phyloP scores from a whole-genome alignment of 2,888 invertebrate species.

The Monoplex corrugatus region DNA sequence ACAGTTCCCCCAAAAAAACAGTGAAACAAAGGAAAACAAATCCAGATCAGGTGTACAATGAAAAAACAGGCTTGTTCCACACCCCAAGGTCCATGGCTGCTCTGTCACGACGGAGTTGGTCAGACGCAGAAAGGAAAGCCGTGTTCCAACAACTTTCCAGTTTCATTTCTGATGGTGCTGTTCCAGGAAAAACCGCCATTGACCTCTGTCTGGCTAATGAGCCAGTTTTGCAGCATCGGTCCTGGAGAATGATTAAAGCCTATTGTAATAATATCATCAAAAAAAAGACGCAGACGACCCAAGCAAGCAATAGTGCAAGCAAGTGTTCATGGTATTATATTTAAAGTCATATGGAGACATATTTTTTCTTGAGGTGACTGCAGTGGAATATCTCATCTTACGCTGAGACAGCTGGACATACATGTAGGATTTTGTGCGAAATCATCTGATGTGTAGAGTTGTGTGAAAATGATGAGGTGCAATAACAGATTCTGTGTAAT shows the following conservation, averaged over 20 bases:
- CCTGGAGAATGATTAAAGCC: background rate
- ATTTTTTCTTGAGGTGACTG: too few relatives aligned
- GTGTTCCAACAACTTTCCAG: background rate
- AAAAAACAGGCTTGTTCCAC: background rate
- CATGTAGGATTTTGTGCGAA: too few relatives aligned
- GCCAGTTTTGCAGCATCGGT: background rate
- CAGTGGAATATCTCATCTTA: too few relatives aligned
- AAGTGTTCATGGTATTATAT: too few relatives aligned
- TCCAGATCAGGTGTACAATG: background rate
- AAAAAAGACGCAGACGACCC: background rate
- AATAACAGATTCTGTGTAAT: too few relatives aligned
- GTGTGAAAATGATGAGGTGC: too few relatives aligned
- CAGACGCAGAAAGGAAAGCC: background rate
- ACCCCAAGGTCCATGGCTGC: background rate
- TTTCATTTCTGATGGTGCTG: background rate
- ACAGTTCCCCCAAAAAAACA: too few relatives aligned
- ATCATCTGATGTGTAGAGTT: too few relatives aligned
- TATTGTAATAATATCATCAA: background rate
- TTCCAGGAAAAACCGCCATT: background rate
- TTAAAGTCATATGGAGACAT: too few relatives aligned
- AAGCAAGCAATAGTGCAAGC: too few relatives aligned
- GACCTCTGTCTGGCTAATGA: background rate
- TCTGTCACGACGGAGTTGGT: background rate
- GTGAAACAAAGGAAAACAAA: background rate
- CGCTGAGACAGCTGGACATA: too few relatives aligned